Percentiles rank a stretch among this genome's conserved stretches.
Conservation (phyloP, 2,797 vertebrate genomes). For the Typhlichthys subterraneus region DNA sequence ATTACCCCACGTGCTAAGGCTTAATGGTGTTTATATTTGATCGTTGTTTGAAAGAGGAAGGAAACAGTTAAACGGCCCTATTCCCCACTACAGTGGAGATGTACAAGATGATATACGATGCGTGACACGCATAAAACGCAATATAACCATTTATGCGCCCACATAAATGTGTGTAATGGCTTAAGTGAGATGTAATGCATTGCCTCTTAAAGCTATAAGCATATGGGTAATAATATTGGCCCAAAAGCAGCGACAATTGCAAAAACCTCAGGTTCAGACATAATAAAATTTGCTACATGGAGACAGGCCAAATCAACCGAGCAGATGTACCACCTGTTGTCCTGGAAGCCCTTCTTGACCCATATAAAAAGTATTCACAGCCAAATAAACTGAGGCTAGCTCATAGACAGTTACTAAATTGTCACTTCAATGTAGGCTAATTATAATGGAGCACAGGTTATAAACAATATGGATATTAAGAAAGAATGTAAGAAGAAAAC, state of each 20-base stretch:
- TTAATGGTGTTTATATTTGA: conserved; percentile 84
- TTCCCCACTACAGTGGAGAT: conserved; percentile 52
- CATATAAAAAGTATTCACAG: background rate
- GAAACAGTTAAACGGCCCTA: conserved; percentile 73
- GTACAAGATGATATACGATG: conserved; percentile 73
- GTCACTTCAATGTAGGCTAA: background rate
- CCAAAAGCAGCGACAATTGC: conserved; percentile 42
- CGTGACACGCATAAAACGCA: conserved; percentile 65
- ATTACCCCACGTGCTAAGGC: conserved; percentile 56
- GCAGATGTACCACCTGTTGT: conserved; percentile 41
- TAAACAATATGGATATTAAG: no score
- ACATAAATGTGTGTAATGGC: conserved; percentile 56
- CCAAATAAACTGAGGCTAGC: background rate
- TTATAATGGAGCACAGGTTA: no score
- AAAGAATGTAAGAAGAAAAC: no score
- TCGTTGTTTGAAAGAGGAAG: conserved; percentile 76
- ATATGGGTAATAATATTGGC: conserved; percentile 36
- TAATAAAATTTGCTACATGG: conserved; percentile 49
- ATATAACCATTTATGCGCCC: conserved; percentile 57
- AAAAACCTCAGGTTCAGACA: conserved; percentile 33
- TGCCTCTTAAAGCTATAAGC: conserved; percentile 25
- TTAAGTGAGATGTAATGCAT: conserved; percentile 49
- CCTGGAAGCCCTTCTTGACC: background rate
- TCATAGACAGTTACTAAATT: background rate
- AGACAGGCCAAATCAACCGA: conserved; percentile 38